Percentiles rank a stretch among this genome's conserved stretches.
Conservation (phyloP, 2,797 vertebrate genomes). For the Peromyscus melanophrys region DNA sequence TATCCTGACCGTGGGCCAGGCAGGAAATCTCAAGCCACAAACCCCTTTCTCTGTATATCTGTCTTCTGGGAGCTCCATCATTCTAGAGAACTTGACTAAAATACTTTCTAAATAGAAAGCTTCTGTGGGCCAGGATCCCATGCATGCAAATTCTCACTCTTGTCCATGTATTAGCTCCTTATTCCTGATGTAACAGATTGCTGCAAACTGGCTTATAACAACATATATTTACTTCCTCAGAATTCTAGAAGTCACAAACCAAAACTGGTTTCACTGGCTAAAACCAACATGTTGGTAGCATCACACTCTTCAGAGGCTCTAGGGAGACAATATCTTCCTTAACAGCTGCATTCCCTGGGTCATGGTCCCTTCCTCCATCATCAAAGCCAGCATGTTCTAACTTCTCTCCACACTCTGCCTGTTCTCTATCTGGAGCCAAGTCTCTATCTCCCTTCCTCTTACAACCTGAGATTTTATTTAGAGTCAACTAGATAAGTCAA, state of each 20-base stretch:
- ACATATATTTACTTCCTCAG: neutral
- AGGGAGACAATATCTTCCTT: neutral
- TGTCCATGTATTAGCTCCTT: neutral
- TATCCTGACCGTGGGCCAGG: too few species aligned
- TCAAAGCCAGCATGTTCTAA: neutral
- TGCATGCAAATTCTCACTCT: neutral
- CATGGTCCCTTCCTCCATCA: neutral
- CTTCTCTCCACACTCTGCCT: neutral
- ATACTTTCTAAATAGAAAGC: neutral
- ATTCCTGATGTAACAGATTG: neutral
- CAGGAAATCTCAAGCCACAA: too few species aligned
- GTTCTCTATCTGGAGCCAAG: neutral
- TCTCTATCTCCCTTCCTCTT: neutral
- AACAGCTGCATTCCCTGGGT: neutral
- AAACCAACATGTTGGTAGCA: neutral
- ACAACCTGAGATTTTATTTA: neutral
- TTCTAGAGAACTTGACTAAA: neutral
- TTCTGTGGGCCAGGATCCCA: neutral
- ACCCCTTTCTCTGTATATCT: neutral
- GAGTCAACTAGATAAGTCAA: neutral
- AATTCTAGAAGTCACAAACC: neutral
- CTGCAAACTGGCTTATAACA: neutral
- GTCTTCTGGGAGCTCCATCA: neutral
- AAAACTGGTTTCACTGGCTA: neutral
- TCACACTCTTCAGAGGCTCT: neutral